Percentiles rank a stretch among this genome's conserved stretches.
phyloP scores from a whole-genome alignment of 1,140 invertebrate genomes.

The Melitaea cinxia region DNA sequence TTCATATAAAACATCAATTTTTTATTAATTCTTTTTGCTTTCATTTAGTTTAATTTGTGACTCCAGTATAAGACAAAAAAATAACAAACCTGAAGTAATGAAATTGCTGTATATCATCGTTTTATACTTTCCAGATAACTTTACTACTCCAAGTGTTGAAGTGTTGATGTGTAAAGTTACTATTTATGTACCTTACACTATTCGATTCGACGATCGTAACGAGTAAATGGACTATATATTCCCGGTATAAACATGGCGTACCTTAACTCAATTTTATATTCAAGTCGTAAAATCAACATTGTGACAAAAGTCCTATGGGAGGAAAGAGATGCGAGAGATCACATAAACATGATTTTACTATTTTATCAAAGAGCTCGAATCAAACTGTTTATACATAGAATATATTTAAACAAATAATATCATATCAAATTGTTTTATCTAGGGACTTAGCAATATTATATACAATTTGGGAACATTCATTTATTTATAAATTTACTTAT shows the following conservation, averaged over 20 bases:
- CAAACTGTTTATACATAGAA: conserved; percentile 65
- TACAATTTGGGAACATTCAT: neutral
- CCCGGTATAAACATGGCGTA: conserved; percentile 37
- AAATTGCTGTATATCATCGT: too few relatives aligned
- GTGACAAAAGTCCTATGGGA: conserved; percentile 66
- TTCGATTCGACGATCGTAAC: neutral
- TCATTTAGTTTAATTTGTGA: too few relatives aligned
- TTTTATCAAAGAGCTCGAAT: conserved; percentile 56
- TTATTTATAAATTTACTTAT: neutral
- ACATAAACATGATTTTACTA: conserved; percentile 74
- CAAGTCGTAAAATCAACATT: conserved; percentile 67
- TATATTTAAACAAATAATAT: conserved; percentile 55
- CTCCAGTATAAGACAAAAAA: too few relatives aligned
- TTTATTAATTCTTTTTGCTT: too few relatives aligned
- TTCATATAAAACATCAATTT: too few relatives aligned
- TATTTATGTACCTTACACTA: neutral
- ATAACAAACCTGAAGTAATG: too few relatives aligned
- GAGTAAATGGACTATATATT: neutral
- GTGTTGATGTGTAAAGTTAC: too few relatives aligned
- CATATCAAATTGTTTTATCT: neutral
- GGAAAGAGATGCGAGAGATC: conserved; percentile 52
- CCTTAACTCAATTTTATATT: conserved; percentile 57
- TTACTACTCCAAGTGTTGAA: too few relatives aligned
- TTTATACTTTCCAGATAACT: too few relatives aligned
- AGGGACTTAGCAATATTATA: neutral